Base-by-base conservation (phyloP, 2,113 vertebrate genomes). In the Dasyornis broadbenti region DNA sequence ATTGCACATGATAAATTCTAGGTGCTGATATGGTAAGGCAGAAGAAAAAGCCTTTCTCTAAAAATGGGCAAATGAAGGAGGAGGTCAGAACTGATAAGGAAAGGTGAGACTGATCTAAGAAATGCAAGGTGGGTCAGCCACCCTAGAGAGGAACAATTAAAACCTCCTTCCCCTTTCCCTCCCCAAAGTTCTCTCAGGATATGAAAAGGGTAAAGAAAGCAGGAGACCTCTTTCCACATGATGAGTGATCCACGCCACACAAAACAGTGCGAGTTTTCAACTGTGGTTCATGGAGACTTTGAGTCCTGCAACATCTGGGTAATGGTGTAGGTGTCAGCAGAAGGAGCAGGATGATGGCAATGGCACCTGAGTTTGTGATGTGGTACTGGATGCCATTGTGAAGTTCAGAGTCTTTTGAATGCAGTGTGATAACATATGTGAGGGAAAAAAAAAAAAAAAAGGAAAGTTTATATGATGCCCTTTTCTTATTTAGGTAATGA, bases 371-470 rank as follows among this genome's bases (percentile, higher is more conserved):
- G 44, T n/a, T 21, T 56, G 27, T 49, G 21, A 65, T 42, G 26
- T 59, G 49, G 19, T n/a, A 59, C 22, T 60, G 35, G 26, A 52
- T 52, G 37, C 4, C 77, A 4, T 4, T 26, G 16, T 56, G 16
- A 78, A 52, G 14, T 65, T 82, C 40, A 61, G 52, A 17, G 26
- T 10, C 24, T 64, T 73, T 60, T 31, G 13, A 82, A 22, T 19
- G 11, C 11, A 50, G 33, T 49, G 27, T 44, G 7, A 33, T 16
- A 77, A 54, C 4, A 42, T 30, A 27, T 27, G 27, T 27, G 18
- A 21, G 6, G 3, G 7, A 1, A 5, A 2, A 1, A 7, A 45
- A 20, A 20, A 42, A 42, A 42, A 15, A 22, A 24, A 24, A n/a
- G 4, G 13, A 35, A 82, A 35, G 4, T 2, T 80, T 65, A 59